Evolutionary conservation across 2,113 vertebrate genomes (phyloP), one percentile per base, ranked within the genome.

Genomic region (Hemibagrus wyckioides): DNA sequence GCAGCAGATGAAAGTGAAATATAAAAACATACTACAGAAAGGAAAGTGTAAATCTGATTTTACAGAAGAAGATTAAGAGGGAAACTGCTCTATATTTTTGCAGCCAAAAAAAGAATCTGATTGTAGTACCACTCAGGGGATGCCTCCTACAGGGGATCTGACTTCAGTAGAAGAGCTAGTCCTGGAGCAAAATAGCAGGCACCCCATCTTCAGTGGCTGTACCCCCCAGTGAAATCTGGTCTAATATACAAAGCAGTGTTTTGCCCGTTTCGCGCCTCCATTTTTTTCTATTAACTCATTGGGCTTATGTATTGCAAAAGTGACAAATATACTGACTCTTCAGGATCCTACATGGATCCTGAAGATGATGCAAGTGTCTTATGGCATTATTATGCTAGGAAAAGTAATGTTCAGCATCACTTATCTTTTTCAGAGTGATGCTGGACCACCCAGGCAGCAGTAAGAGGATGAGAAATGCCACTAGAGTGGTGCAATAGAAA

Each of bases 1-100:
- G 69, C 69, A 73, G 39, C 69, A 73, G 69, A 73, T 73, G 21
- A 73, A 73, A 73, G 36, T 73, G 36, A 73, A 73, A 73, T 73
- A 44, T 41, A 73, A 73, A 21, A 73, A 73, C 19, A 73, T 73
- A 41, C 9, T 41, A 25, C 1, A 23, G 69, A 73, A 73, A 41
- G 69, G 36, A 21, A 41, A 73, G 9, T 73, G 21, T 10, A 41
- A 44, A 73, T 73, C 69, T 73, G 19, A 21, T 73, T 25, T 73
- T 44, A 73, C 23, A 73, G 23, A 44, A 73, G 39, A 73, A 23
- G 69, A 39, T 73, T 25, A 41, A 69, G 39, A 44, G 8, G 25
- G 69, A 73, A 73, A 11, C 23, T 10, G 41, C 41, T 44, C 69
- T 73, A 73, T 25, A 44, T 41, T 41, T 73, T 73, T 73, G 23